A percentile compares a stretch with the other conserved stretches of the same genome.
These are phyloP conservation scores for Dromas ardeola DNA, from an alignment of 2,113 vertebrate genomes.

Conservation along the genomic window DNA sequence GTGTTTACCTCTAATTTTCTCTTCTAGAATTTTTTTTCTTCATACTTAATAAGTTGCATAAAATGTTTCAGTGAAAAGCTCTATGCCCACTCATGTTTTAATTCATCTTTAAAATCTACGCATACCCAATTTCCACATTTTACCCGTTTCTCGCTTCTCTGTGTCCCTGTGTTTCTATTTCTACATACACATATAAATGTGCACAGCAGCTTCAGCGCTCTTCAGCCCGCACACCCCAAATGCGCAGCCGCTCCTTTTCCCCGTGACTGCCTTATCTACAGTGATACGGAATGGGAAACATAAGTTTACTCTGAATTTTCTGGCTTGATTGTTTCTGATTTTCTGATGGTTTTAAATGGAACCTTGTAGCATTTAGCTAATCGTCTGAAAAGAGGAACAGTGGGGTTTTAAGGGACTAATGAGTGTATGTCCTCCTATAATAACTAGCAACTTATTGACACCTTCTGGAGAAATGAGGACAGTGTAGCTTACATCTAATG, in stretches of 20 bases:
- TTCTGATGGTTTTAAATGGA: background rate
- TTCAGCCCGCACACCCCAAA: background rate
- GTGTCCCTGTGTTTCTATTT: background rate
- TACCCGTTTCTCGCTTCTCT: background rate
- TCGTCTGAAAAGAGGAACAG: background rate
- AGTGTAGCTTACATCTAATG: background rate
- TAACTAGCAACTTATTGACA: background rate
- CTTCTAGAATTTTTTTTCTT: background rate
- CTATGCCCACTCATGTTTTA: accelerated
- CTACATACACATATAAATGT: accelerated
- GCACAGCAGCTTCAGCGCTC: background rate
- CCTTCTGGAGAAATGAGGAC: background rate
- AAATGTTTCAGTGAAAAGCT: background rate
- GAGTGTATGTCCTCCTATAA: accelerated
- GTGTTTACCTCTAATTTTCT: background rate
- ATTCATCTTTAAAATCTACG: background rate
- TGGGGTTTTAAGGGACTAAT: accelerated
- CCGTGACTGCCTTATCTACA: background rate
- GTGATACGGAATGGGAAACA: background rate
- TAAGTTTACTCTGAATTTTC: background rate
- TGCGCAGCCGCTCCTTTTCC: accelerated
- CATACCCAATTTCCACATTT: background rate
- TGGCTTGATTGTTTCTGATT: background rate
- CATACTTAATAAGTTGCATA: background rate
- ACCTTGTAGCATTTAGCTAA: accelerated